Evolutionary conservation across 2,888 invertebrate genomes (phyloP).

Genomic region (Mythimna loreyi): DNA sequence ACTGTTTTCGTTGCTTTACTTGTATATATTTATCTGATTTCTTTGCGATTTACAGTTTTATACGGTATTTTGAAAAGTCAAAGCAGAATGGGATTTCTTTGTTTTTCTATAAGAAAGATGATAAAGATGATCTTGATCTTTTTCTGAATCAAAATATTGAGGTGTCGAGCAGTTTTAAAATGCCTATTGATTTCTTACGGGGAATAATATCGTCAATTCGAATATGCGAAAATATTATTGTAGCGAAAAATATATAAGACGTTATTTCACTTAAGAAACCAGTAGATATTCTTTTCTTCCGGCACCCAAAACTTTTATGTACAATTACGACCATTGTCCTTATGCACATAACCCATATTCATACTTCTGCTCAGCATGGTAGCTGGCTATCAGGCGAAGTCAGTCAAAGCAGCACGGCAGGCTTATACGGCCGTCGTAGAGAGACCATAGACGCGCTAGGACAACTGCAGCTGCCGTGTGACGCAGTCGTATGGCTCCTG

Average conservation of each 20-base stretch:
- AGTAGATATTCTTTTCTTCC: background rate
- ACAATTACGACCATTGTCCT: slow-evolving; percentile 18
- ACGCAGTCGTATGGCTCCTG: slow-evolving; percentile 44
- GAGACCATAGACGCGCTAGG: slow-evolving; percentile 36
- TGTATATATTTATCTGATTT: background rate
- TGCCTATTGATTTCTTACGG: background rate
- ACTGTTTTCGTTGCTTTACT: background rate
- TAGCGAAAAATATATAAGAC: background rate
- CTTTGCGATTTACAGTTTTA: background rate
- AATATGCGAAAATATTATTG: background rate
- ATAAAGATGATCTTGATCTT: background rate
- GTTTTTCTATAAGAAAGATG: background rate
- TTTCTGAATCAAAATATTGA: slow-evolving; percentile 10
- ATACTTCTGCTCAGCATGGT: slow-evolving; percentile 47
- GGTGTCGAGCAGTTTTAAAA: background rate
- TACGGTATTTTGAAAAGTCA: background rate
- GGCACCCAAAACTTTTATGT: slow-evolving; percentile 1
- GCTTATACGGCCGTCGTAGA: slow-evolving; percentile 34
- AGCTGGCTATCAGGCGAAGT: slow-evolving; percentile 38
- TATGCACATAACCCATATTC: slow-evolving; percentile 42
- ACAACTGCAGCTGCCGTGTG: slow-evolving; percentile 46
- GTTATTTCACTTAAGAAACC: background rate
- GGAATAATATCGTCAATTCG: background rate
- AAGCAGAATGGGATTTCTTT: background rate
- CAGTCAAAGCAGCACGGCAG: slow-evolving; percentile 47